Base-by-base conservation (phyloP, 2,888 invertebrate genomes). In the Drosophila stalkeri region DNA sequence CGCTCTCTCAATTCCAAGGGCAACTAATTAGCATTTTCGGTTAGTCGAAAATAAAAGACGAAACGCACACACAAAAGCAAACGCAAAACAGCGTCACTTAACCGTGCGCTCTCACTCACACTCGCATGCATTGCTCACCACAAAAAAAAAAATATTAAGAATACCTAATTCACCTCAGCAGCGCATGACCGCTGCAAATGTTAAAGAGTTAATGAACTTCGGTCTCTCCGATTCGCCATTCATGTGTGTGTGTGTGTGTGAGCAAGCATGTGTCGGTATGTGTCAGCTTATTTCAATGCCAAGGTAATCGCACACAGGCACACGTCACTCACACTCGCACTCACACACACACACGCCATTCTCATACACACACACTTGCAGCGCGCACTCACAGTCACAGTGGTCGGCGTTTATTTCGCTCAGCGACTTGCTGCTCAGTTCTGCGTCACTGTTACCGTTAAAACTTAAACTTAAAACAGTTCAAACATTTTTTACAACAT, bases 391-490 rank as follows among this genome's bases (percentile, higher is more conserved):
- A 20, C 70, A 59, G 49, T 77, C 61, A 62, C 47, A 54, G 54
- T 47, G 61, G 63, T 52, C 39, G 56, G n/a, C 46, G 41, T 63
- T 56, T 37, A 57, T 56, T 67, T 61, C 56, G 78, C 64, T 55
- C 44, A 56, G 78, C 64, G 14, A 35, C 89, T 39, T 80, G 73
- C 88, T 77, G 70, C 3, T 43, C 62, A 65, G 66, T 91, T 82
- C 90, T 91, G 91, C 81, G 78, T 79, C 82, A 90, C 91, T 91
- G 90, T 90, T 88, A 91, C 84, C 84, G 86, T 90, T 87, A 91
- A 92, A 92, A 91, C 92, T 91, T 87, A 92, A 92, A 92, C 92
- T 92, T 91, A 92, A 92, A 92, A 92, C 92, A 92, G 92, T 91
- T 92, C 92, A 92, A 92, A 91, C 91, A 90, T 86, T 91, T 91